A percentile compares a stretch with the other conserved stretches of the same genome.
These are phyloP conservation scores for Cataglyphis livida DNA, from an alignment of 2,888 invertebrate genomes.

Conservation along the genomic window DNA sequence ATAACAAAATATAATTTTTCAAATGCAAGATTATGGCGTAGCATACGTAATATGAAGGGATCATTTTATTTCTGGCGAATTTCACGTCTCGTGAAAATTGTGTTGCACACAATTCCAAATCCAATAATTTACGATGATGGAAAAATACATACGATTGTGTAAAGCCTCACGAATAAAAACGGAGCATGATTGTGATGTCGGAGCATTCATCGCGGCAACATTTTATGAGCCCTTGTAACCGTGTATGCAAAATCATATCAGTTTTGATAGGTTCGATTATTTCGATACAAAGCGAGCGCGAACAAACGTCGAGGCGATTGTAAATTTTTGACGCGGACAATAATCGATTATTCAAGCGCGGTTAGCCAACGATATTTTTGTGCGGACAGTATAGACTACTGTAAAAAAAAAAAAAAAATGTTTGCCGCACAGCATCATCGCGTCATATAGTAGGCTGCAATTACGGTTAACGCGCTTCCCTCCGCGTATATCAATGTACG, in stretches of 20 bases:
- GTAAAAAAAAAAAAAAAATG: constrained; percentile 4
- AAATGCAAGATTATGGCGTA: background rate
- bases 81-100: background rate
- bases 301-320: background rate
- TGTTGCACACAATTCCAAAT: background rate
- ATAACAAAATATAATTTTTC: background rate
- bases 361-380: constrained; percentile 1
- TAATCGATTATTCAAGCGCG: background rate
- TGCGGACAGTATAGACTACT: background rate
- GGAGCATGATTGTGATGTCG: background rate
- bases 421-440: background rate
- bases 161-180: constrained; percentile 4
- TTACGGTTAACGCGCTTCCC: background rate
- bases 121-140: constrained; percentile 20
- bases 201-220: background rate
- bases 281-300: background rate
- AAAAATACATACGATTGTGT: background rate
- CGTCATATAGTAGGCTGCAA: background rate
- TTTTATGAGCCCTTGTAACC: constrained; percentile 6
- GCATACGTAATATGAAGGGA: background rate
- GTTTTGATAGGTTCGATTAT: constrained; percentile 7
- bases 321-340: constrained; percentile 16
- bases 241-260: background rate
- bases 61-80: constrained; percentile 14
- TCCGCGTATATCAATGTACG: constrained; percentile 9